phyloP scores from a whole-genome alignment of 1,140 invertebrate species.

The Diorhabda carinulata region DNA sequence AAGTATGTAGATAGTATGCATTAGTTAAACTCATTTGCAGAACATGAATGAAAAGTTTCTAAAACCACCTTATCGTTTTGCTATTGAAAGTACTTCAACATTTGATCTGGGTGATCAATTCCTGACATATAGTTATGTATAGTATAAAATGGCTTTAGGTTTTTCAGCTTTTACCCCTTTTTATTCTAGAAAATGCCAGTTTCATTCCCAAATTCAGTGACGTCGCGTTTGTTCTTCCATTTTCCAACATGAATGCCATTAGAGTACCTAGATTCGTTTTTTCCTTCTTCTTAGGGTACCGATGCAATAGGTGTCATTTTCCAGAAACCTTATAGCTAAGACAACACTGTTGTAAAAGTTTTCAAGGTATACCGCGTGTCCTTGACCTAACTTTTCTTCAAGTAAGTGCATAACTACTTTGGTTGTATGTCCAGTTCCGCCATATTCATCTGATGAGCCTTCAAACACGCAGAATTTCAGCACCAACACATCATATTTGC shows the following conservation, averaged over 20 bases:
- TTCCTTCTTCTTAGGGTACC: slow-evolving; percentile 37
- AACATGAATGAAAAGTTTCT: slow-evolving; percentile 20
- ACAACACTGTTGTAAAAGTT: slow-evolving; percentile 39
- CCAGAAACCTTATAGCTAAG: slow-evolving; percentile 30
- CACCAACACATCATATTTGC: slow-evolving; percentile 13
- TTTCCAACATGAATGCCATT: slow-evolving; percentile 36
- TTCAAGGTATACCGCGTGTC: slow-evolving; percentile 44
- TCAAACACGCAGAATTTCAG: slow-evolving; percentile 34
- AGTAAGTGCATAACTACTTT: slow-evolving; percentile 29
- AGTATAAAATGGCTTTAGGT: slow-evolving; percentile 1
- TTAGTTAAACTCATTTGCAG: slow-evolving; percentile 12
- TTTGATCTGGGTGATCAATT: slow-evolving; percentile 5
- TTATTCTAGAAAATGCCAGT: not conserved
- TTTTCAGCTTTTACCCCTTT: not conserved
- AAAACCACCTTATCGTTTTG: not conserved
- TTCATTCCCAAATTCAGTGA: slow-evolving; percentile 3
- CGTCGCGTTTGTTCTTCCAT: slow-evolving; percentile 39
- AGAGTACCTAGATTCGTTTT: slow-evolving; percentile 36
- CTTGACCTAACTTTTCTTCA: slow-evolving; percentile 37
- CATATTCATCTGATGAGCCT: slow-evolving; percentile 25
- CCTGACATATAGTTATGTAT: slow-evolving; percentile 4
- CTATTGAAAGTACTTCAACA: not conserved
- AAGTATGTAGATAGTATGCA: slow-evolving; percentile 18
- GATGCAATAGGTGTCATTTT: slow-evolving; percentile 39
- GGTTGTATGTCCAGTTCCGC: slow-evolving; percentile 27